Conservation (phyloP, 2,888 invertebrate species). For the Hybos culiciformis region DNA sequence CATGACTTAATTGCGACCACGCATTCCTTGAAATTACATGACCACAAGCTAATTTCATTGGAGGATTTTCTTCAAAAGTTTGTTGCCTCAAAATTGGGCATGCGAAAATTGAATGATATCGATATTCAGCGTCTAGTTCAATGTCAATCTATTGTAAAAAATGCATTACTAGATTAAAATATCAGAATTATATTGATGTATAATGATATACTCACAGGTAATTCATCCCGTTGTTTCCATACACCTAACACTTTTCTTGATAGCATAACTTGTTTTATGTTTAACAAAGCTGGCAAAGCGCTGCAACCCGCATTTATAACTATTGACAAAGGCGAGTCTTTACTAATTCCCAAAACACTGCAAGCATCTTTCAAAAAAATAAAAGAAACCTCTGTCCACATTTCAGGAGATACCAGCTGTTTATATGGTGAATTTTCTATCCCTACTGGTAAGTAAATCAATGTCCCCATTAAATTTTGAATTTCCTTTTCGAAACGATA, state of each 20-base stretch:
- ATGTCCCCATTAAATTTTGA: slow-evolving; percentile 73
- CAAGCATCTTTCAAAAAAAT: slow-evolving; percentile 88
- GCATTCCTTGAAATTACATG: slow-evolving; percentile 98
- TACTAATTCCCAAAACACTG: slow-evolving; percentile 73
- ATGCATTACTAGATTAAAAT: background rate
- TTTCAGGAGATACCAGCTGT: slow-evolving; percentile 55
- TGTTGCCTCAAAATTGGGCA: slow-evolving; percentile 97
- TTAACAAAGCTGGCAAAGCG: slow-evolving; percentile 86
- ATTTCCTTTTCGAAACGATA: slow-evolving; percentile 67
- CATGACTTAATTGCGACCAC: slow-evolving; percentile 82
- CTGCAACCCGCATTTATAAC: slow-evolving; percentile 87
- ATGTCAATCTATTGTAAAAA: slow-evolving; percentile 67
- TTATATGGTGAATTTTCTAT: slow-evolving; percentile 67
- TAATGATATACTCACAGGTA: slow-evolving; percentile 79
- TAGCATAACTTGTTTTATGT: slow-evolving; percentile 85
- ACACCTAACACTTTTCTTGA: slow-evolving; percentile 81
- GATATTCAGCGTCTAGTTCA: slow-evolving; percentile 77
- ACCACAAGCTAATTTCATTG: slow-evolving; percentile 92
- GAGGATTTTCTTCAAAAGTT: slow-evolving; percentile 90
- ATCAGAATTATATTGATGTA: background rate
- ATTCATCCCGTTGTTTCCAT: slow-evolving; percentile 90
- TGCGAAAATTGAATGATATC: slow-evolving; percentile 96
- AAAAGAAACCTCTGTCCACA: slow-evolving; percentile 71
- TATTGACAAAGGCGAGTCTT: slow-evolving; percentile 80
- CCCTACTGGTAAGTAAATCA: slow-evolving; percentile 66